Percentiles rank a stretch among this genome's conserved stretches.
These are phyloP conservation scores for Pholis gunnellus DNA, from an alignment of 2,113 vertebrate genomes.

Conservation along the genomic window DNA sequence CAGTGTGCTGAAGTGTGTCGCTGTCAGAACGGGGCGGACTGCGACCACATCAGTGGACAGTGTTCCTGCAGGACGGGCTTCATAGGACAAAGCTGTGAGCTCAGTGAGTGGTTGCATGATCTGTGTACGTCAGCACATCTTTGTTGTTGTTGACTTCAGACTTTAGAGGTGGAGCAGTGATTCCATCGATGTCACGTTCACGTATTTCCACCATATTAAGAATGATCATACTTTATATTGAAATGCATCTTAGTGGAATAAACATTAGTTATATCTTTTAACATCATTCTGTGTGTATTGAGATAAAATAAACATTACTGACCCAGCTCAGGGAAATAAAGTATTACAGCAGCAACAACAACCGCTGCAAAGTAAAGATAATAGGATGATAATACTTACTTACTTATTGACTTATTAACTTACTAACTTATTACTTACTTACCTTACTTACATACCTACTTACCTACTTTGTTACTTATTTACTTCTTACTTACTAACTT, in stretches of 20 bases:
- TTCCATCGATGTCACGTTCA: not conserved
- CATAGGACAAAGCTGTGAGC: slow-evolving; percentile 91
- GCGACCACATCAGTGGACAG: slow-evolving; percentile 89
- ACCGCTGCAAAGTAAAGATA: too few relatives aligned
- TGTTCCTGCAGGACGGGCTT: slow-evolving; percentile 94
- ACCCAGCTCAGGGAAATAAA: too few relatives aligned
- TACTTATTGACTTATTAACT: too few relatives aligned
- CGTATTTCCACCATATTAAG: too few relatives aligned
- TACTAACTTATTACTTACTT: too few relatives aligned
- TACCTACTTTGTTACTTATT: too few relatives aligned
- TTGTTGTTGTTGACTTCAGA: not conserved
- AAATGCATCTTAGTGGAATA: not conserved
- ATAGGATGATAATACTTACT: too few relatives aligned
- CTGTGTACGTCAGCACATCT: not conserved
- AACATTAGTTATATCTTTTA: not conserved
- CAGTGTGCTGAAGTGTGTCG: slow-evolving; percentile 91
- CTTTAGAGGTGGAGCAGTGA: not conserved
- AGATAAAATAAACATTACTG: too few relatives aligned
- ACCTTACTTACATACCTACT: too few relatives aligned
- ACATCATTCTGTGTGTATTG: too few relatives aligned
- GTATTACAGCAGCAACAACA: too few relatives aligned
- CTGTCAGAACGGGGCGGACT: slow-evolving; percentile 95
- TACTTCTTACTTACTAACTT: too few relatives aligned
- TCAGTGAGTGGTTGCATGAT: slow-evolving; percentile 85
- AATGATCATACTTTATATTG: not conserved